Base-by-base conservation (phyloP, 2,888 invertebrate genomes). In the Acleris laterana region DNA sequence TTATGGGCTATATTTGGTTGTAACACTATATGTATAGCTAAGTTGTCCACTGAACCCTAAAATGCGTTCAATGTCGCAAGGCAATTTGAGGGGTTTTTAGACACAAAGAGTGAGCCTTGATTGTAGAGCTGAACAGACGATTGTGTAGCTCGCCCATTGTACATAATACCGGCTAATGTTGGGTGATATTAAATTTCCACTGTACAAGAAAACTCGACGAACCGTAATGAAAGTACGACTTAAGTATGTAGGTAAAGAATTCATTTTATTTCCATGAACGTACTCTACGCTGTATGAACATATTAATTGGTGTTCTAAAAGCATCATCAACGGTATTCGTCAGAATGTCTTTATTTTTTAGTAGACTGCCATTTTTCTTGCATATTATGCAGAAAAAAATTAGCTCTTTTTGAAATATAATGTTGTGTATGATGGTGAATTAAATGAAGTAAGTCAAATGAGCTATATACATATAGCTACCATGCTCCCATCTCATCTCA, bases 71-170 rank as follows among this genome's bases (percentile, higher is more conserved):
- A 62, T 55, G 49, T 60, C 55, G 53, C 53, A 42, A 65, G 65
- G 65, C 60, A 60, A 65, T 65, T 65, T 60, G 32, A 57, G 65
- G 60, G 53, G 50, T 65, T 65, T 64, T 60, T 55, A 60, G 44
- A 32, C 53, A 65, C 65, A 65, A 65, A 55, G 65, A 60, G 42
- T 56, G 55, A 60, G 55, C 60, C 65, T 65, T 60, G 65, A 65
- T 60, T 65, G 65, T 60, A 44, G 60, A 50, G 49, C 65, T 55
- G 55, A 56, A 48, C 49, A 20, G 65, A 5, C 60, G 65, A 65
- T 60, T 60, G 55, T 65, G 48, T 57, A n/a, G 38, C 55, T 49
- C 57, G 50, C 53, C 53, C 56, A 62, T 66, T 66, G 66, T 66
- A 42, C 28, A 16, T 51, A 46, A 49, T 59, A 38, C 56, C 61